Evolutionary conservation across 2,797 vertebrate genomes (phyloP).

Genomic region (Gobio occitaniae): DNA sequence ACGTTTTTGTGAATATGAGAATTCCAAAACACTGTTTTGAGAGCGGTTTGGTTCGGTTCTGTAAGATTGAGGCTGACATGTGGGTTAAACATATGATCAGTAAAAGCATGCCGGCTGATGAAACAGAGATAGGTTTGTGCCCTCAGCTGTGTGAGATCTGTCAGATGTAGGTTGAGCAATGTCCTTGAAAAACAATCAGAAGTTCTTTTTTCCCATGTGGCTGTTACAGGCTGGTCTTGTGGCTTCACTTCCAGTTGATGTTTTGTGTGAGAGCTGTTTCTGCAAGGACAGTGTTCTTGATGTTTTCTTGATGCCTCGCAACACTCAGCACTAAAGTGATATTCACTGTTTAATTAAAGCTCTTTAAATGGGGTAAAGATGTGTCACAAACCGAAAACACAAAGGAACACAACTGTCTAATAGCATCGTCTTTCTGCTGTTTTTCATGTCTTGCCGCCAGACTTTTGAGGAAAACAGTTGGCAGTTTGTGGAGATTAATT

Average conservation of each 20-base stretch:
- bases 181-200: constrained; percentile 31
- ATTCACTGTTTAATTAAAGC: constrained; percentile 46
- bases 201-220: constrained; percentile 10
- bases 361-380: constrained; percentile 25
- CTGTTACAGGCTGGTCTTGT: constrained; percentile 6
- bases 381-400: constrained; percentile 7
- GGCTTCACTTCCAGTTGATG: constrained; percentile 20
- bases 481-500: constrained; percentile 28
- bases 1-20: constrained; percentile 29
- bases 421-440: constrained; percentile 11
- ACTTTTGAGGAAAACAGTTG: constrained; percentile 21
- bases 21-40: neutral
- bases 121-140: constrained; percentile 41
- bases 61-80: constrained; percentile 28
- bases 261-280: constrained; percentile 17
- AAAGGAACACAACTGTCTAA: constrained; percentile 33
- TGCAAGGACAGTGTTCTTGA: constrained; percentile 16
- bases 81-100: constrained; percentile 39
- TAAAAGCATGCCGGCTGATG: constrained; percentile 17
- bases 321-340: constrained; percentile 14
- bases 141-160: constrained; percentile 35
- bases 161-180: constrained; percentile 27
- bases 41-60: neutral
- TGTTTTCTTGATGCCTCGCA: constrained; percentile 27
- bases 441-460: constrained; percentile 5